Base-by-base conservation (phyloP, 1,140 invertebrate species). In the Galleria mellonella region DNA sequence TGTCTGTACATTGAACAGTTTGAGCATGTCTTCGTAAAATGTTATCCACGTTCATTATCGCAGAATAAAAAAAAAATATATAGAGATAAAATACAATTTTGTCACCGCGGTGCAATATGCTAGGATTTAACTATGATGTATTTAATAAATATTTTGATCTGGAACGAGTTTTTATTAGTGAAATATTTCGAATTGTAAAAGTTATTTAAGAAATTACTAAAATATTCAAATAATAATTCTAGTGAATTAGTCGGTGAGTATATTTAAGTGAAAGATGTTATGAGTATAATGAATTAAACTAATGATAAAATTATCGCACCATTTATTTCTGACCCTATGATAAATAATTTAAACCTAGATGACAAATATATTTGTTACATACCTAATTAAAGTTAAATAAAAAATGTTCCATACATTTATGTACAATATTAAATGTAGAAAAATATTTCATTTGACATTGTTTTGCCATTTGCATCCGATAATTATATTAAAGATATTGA, bases 281-380 rank as follows among this genome's bases (percentile, higher is more conserved):
- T 69, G 73, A 83, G 65, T 82, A 84, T 79, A 81, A 83, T 78
- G 64, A 75, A 81, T 68, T 83, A 78, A 78, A 82, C 64, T 73
- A 77, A 67, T 62, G 35, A 60, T 54, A 52, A 56, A 59, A 42
- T 15, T 17, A 9, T 37, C 15, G n/a, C 9, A 53, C 12, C n/a
- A n/a, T 15, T 44, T 35, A 12, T 48, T 11, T 57, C 57, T 56
- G 47, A 50, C 27, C 35, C n/a, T 15, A 39, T 29, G n/a, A 39
- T 14, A 31, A 23, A 29, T 31, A 43, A 44, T 8, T 49, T 30
- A 28, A 35, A 46, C 41, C 46, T 43, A 51, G 33, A 33, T 36
- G 17, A 6, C 6, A 3, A 6, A 37, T 1, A 15, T 15, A 37
- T 15, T n/a, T 37, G 4, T 37, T 13, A 3, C 2, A n/a, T 31